Evolutionary conservation across 2,113 vertebrate genomes (phyloP).

Genomic region (Nycticorax nycticorax): DNA sequence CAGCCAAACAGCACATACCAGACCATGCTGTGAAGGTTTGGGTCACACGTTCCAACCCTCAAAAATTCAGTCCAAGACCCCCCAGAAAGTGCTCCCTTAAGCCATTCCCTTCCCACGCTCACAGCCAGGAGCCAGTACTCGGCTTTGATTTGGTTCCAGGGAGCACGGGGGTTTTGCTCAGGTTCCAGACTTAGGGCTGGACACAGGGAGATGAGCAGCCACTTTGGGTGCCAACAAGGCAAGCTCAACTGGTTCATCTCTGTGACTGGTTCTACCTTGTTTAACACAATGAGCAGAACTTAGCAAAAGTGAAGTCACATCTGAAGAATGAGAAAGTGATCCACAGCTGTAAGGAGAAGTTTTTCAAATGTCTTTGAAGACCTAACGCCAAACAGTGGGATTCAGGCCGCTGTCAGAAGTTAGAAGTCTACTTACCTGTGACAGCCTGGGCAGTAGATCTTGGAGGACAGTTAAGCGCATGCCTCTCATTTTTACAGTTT

Average conservation of each 20-base stretch:
- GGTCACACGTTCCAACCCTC: not conserved
- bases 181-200: not conserved
- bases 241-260: not conserved
- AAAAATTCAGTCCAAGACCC: not conserved
- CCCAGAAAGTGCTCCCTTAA: not conserved
- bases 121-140: not conserved
- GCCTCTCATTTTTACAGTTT: not conserved
- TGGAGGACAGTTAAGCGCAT: not conserved
- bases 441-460: not conserved
- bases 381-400: not conserved
- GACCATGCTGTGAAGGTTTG: not conserved
- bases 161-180: not conserved
- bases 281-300: not conserved
- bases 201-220: not conserved
- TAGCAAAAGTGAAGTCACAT: not conserved
- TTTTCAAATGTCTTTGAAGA: not conserved
- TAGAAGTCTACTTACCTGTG: not conserved
- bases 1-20: not conserved
- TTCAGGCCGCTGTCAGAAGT: not conserved
- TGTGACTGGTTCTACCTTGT: not conserved
- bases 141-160: not conserved
- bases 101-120: not conserved
- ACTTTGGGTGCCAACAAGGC: not conserved
- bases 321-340: not conserved
- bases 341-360: not conserved